Conservation (phyloP, 1,140 invertebrate genomes). For the Saxidomus purpurata region DNA sequence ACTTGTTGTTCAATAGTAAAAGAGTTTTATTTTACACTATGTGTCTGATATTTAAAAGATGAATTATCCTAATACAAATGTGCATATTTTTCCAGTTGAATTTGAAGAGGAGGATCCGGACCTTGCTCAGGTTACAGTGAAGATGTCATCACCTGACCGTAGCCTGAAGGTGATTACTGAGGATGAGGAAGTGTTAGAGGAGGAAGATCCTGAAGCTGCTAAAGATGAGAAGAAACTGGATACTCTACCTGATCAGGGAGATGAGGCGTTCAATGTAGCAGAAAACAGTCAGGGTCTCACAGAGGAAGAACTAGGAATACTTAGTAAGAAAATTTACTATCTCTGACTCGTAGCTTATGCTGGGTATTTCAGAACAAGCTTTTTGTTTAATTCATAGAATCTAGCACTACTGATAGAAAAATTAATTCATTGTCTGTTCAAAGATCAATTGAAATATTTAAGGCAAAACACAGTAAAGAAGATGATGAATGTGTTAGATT, state of each 20-base stretch:
- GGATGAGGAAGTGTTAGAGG: slow-evolving; percentile 78
- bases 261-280: slow-evolving; percentile 73
- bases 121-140: slow-evolving; percentile 53
- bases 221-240: slow-evolving; percentile 56
- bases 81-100: slow-evolving; percentile 67
- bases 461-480: no score
- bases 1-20: no score
- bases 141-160: slow-evolving; percentile 74
- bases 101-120: slow-evolving; percentile 66
- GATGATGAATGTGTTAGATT: no score
- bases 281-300: slow-evolving; percentile 76
- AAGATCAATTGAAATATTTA: no score
- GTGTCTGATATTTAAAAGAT: no score
- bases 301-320: slow-evolving; percentile 76
- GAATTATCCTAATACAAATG: no score
- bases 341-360: no score
- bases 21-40: no score
- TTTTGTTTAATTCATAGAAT: neutral
- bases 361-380: neutral
- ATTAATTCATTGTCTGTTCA: no score
- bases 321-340: slow-evolving; percentile 78
- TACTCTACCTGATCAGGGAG: slow-evolving; percentile 49
- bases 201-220: slow-evolving; percentile 64
- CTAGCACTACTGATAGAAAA: no score
- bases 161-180: slow-evolving; percentile 81